These are phyloP conservation scores for Narcine bancroftii DNA, from an alignment of 2,113 vertebrate genomes.

Conservation along the genomic window DNA sequence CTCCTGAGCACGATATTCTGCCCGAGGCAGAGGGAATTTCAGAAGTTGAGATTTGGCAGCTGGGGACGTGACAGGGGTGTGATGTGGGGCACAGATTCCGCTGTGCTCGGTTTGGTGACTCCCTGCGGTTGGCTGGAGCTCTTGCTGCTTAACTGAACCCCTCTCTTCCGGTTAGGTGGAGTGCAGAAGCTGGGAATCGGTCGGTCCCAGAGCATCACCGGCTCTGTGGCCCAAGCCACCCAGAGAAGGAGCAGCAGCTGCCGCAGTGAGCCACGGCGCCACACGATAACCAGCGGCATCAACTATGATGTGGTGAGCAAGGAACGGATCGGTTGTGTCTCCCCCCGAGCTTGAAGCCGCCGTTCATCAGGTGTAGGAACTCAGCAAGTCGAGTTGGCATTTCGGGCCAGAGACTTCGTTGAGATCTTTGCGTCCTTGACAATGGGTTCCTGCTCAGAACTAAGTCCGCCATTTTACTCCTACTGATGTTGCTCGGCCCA, in stretches of 20 bases:
- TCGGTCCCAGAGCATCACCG: conserved; percentile 44
- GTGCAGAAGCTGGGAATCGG: conserved; percentile 39
- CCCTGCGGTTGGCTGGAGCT: no score
- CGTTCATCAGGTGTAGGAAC: no score
- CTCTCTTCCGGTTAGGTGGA: neutral
- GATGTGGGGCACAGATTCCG: no score
- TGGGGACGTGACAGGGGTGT: no score
- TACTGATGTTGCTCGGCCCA: no score
- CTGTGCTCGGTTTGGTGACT: no score
- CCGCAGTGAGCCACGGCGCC: conserved; percentile 38
- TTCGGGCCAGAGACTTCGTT: no score
- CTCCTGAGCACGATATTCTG: no score
- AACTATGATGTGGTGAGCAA: conserved; percentile 41
- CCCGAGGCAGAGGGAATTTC: neutral
- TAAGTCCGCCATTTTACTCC: fast-evolving
- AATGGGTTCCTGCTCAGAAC: neutral
- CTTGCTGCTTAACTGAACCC: neutral
- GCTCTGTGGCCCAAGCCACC: conserved; percentile 34
- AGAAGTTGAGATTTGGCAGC: neutral
- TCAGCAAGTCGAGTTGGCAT: no score
- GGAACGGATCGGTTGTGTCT: no score
- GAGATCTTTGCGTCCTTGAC: neutral
- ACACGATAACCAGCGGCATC: conserved; percentile 41
- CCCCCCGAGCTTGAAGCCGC: no score
- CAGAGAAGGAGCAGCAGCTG: conserved; percentile 19